Conservation (phyloP, 2,113 vertebrate genomes). For the Choloepus hoffmanni region DNA sequence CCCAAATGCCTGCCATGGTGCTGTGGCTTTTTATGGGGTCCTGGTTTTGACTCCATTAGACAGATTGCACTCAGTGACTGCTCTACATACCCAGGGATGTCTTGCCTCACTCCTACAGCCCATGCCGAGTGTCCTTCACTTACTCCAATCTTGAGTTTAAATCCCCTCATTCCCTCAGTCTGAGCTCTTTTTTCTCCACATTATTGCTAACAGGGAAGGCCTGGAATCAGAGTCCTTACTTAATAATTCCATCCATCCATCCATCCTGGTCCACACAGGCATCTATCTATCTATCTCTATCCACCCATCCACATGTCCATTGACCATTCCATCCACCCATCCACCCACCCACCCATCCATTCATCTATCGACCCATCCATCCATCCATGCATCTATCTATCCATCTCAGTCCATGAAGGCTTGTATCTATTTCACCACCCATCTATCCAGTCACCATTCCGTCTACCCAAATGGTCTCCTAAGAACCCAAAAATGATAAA, state of each 20-base stretch:
- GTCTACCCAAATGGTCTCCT: neutral
- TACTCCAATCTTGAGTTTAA: neutral
- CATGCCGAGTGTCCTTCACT: neutral
- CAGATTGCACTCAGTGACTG: neutral
- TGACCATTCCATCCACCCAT: neutral
- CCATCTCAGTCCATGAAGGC: neutral
- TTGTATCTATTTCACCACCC: neutral
- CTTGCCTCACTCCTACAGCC: neutral
- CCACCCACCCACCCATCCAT: neutral
- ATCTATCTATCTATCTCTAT: no score
- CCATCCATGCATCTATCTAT: neutral
- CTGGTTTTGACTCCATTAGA: neutral
- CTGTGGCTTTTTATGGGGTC: neutral
- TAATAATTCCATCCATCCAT: neutral
- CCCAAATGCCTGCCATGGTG: neutral
- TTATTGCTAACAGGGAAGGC: neutral
- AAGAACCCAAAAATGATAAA: no score
- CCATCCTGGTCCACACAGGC: no score
- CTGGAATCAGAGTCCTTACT: neutral
- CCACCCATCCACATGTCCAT: neutral
- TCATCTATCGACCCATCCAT: neutral
- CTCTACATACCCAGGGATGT: neutral
- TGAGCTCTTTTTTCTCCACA: neutral
- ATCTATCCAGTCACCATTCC: neutral
- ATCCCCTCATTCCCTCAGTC: neutral